Evolutionary conservation across 2,888 invertebrate species (phyloP).

Genomic region (Dyspetes luteomarginatus): DNA sequence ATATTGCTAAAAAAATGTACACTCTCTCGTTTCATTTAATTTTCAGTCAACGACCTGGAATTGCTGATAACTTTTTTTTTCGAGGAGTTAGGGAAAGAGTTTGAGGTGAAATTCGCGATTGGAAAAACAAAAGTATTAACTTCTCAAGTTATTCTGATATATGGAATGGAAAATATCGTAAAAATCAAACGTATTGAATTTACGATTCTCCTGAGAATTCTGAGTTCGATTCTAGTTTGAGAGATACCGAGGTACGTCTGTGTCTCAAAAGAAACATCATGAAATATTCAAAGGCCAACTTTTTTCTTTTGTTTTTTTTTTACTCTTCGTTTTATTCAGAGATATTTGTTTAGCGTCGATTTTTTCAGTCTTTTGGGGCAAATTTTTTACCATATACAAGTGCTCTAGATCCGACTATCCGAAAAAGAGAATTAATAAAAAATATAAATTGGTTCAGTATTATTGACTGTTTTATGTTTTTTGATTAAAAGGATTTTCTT

Average conservation of each 20-base stretch:
- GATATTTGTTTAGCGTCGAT: conserved; percentile 29
- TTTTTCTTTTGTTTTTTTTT: too few relatives aligned
- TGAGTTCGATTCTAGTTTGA: conserved; percentile 13
- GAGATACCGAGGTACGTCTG: neutral
- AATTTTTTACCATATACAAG: neutral
- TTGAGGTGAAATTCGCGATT: neutral
- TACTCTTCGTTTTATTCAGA: neutral
- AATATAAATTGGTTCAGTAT: too few relatives aligned
- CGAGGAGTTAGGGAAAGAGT: neutral
- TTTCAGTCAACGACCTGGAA: neutral
- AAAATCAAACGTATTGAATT: conserved; percentile 48
- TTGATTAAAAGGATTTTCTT: neutral
- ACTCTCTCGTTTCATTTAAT: neutral
- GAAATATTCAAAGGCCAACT: conserved; percentile 50
- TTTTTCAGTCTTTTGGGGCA: conserved; percentile 9
- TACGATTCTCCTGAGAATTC: conserved; percentile 37
- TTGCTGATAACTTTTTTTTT: neutral
- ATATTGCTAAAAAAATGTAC: neutral
- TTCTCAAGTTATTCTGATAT: neutral
- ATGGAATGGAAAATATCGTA: conserved; percentile 17
- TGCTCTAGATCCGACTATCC: too few relatives aligned
- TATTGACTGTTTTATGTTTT: neutral
- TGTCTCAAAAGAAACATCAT: conserved; percentile 29
- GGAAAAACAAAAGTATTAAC: neutral
- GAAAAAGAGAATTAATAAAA: too few relatives aligned